These are phyloP conservation scores for Elysia chlorotica DNA, from an alignment of 1,140 invertebrate genomes.

Conservation along the genomic window DNA sequence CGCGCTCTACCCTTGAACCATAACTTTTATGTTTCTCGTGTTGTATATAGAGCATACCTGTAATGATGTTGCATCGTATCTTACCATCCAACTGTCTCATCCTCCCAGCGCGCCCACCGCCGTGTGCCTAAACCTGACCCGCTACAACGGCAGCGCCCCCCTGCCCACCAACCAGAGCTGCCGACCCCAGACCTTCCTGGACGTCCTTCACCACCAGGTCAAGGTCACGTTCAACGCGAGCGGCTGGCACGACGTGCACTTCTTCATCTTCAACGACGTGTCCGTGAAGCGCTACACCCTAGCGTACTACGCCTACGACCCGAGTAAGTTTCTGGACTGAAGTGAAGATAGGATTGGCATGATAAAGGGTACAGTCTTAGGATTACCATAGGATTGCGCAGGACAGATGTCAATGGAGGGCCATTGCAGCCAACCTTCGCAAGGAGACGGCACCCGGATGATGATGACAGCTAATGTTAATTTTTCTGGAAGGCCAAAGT, in stretches of 20 bases:
- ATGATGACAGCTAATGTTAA: no score
- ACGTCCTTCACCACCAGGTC: constrained; percentile 21
- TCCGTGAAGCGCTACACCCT: neutral
- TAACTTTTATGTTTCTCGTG: neutral
- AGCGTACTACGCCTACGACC: constrained; percentile 19
- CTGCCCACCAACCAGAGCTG: constrained; percentile 5
- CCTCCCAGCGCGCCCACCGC: constrained; percentile 16
- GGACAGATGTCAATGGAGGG: no score
- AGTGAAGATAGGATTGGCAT: no score
- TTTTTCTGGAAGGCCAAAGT: no score
- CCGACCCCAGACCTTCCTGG: neutral
- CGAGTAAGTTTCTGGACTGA: constrained; percentile 26
- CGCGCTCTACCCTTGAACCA: neutral
- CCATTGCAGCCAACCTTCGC: no score
- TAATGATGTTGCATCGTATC: neutral
- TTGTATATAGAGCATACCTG: neutral
- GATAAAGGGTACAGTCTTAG: no score
- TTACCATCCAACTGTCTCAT: neutral
- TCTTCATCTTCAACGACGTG: constrained; percentile 31
- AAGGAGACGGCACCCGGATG: no score
- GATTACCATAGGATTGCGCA: no score
- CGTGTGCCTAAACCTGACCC: constrained; percentile 28
- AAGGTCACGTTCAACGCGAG: neutral
- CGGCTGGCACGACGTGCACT: constrained; percentile 21
- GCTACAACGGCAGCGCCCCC: neutral